phyloP scores from a whole-genome alignment of 2,797 vertebrate genomes.

The Sebastes diploproa region DNA sequence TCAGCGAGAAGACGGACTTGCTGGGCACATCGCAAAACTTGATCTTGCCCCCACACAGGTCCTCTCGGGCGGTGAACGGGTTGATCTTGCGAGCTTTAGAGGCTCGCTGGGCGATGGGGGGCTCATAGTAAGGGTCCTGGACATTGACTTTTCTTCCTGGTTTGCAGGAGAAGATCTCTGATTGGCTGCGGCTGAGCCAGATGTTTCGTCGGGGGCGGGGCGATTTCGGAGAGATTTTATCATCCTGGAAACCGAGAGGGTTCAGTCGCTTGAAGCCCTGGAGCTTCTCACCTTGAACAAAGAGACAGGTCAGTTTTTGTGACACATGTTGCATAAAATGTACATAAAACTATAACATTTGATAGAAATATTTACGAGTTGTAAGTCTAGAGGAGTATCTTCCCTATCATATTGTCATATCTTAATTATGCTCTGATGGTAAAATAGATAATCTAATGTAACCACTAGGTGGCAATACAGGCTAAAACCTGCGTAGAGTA shows the following conservation, averaged over 20 bases:
- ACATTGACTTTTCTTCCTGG: conserved; percentile 89
- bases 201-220: conserved; percentile 93
- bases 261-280: conserved; percentile 92
- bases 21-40: conserved; percentile 97
- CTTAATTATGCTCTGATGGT: neutral
- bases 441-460: neutral
- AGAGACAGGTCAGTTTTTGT: neutral
- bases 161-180: conserved; percentile 95
- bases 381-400: neutral
- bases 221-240: conserved; percentile 94
- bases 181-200: conserved; percentile 96
- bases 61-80: conserved; percentile 96
- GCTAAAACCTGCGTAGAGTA: neutral
- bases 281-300: conserved; percentile 84
- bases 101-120: conserved; percentile 70
- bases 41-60: conserved; percentile 95
- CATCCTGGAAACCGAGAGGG: conserved; percentile 85
- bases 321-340: neutral
- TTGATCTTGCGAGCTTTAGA: conserved; percentile 87
- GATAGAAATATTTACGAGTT: neutral
- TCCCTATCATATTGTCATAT: rapidly evolving
- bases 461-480: conserved; percentile 61
- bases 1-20: conserved; percentile 95
- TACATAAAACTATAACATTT: neutral
- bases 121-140: conserved; percentile 92